Evolutionary conservation across 2,113 vertebrate genomes (phyloP).

Genomic region (Dasyprocta punctata): DNA sequence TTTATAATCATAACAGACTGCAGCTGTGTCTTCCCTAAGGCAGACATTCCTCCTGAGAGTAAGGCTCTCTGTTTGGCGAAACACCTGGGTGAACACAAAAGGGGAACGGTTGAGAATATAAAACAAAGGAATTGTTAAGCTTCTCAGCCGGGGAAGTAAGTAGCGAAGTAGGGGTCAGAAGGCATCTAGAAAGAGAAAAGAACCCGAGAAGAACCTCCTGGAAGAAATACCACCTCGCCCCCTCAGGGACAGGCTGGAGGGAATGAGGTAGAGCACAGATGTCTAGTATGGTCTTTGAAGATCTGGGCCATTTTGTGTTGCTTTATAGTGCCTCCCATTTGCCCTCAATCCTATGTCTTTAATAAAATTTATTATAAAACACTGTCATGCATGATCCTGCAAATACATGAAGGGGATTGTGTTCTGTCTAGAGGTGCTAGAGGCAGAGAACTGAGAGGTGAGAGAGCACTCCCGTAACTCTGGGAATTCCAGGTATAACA

Average conservation of each 20-base stretch:
- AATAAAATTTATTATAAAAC: background rate
- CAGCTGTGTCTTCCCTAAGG: conserved; percentile 41
- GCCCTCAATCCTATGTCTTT: background rate
- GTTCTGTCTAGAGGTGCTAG: background rate
- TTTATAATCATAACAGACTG: conserved; percentile 49
- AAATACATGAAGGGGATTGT: background rate
- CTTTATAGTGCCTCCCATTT: background rate
- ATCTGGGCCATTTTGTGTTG: background rate
- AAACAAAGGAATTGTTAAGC: conserved; percentile 39
- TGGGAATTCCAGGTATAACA: background rate
- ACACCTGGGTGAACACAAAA: conserved; percentile 55
- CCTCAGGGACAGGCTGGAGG: background rate
- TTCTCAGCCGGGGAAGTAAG: background rate
- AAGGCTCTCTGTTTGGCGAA: conserved; percentile 54
- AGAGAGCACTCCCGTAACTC: background rate
- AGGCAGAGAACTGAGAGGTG: background rate
- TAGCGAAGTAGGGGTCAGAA: background rate
- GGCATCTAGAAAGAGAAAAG: background rate
- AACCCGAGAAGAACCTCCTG: background rate
- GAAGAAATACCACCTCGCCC: background rate
- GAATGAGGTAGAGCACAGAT: background rate
- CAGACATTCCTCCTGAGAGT: conserved; percentile 49
- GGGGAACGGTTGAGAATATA: background rate
- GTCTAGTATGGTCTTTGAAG: background rate
- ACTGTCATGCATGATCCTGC: background rate